These are phyloP conservation scores for Murina feae DNA, from an alignment of 2,113 vertebrate species.

Conservation along the genomic window DNA sequence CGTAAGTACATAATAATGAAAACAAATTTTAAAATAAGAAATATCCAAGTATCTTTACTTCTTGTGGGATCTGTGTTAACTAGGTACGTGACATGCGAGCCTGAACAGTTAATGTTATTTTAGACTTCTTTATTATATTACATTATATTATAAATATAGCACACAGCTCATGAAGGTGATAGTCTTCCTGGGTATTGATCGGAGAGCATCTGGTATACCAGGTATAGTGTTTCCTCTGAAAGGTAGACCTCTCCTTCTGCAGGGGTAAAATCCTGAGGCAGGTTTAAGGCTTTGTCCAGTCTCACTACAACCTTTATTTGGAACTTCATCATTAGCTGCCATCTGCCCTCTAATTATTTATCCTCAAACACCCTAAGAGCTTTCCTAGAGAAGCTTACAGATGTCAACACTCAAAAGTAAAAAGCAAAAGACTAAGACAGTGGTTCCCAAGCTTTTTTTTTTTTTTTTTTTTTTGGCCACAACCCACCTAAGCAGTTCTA, in stretches of 20 bases:
- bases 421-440: neutral
- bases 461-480: too few relatives aligned
- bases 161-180: neutral
- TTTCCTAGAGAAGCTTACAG: neutral
- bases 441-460: too few relatives aligned
- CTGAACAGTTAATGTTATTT: neutral
- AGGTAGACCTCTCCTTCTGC: neutral
- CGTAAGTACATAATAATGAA: neutral
- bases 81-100: neutral
- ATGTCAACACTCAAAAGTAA: neutral
- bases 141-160: neutral
- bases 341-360: neutral
- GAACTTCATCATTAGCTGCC: neutral
- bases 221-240: neutral
- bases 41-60: neutral
- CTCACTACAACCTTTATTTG: neutral
- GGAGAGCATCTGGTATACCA: neutral
- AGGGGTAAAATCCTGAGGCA: neutral
- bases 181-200: neutral
- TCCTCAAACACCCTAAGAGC: neutral
- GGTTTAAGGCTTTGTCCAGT: neutral
- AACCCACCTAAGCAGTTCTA: too few relatives aligned
- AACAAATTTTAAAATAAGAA: neutral
- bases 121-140: conserved; percentile 26
- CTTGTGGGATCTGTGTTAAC: neutral